These are phyloP conservation scores for Alfaro cultratus DNA, from an alignment of 2,797 vertebrate species.

Conservation along the genomic window DNA sequence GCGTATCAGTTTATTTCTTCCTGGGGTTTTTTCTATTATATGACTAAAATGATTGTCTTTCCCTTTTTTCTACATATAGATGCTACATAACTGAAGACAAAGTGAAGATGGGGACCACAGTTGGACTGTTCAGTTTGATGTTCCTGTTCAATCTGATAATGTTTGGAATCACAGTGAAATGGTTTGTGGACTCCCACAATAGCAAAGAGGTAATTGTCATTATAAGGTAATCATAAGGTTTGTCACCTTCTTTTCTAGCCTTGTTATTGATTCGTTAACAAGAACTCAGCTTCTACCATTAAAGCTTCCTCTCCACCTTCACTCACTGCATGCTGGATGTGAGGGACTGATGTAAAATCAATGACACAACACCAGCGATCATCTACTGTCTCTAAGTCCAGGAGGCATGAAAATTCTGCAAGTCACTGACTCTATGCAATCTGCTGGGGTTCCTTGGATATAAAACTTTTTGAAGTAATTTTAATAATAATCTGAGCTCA, in stretches of 20 bases:
- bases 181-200: slow-evolving; percentile 51
- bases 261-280: not conserved
- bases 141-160: slow-evolving; percentile 83
- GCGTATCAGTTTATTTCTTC: not conserved
- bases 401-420: no score
- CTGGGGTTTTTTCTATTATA: not conserved
- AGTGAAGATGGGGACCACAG: slow-evolving; percentile 73
- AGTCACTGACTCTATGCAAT: no score
- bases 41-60: not conserved
- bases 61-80: slow-evolving; percentile 26
- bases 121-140: slow-evolving; percentile 82
- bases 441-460: no score
- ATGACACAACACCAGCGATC: no score
- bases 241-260: not conserved
- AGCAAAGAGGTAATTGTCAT: slow-evolving; percentile 29
- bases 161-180: slow-evolving; percentile 74
- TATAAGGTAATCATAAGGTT: not conserved
- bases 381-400: no score
- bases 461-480: no score
- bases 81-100: slow-evolving; percentile 54
- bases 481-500: no score
- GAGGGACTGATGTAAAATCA: no score
- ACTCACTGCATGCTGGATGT: no score
- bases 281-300: not conserved
- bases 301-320: no score